phyloP scores from a whole-genome alignment of 2,797 vertebrate genomes.

The Sitta carolinensis region DNA sequence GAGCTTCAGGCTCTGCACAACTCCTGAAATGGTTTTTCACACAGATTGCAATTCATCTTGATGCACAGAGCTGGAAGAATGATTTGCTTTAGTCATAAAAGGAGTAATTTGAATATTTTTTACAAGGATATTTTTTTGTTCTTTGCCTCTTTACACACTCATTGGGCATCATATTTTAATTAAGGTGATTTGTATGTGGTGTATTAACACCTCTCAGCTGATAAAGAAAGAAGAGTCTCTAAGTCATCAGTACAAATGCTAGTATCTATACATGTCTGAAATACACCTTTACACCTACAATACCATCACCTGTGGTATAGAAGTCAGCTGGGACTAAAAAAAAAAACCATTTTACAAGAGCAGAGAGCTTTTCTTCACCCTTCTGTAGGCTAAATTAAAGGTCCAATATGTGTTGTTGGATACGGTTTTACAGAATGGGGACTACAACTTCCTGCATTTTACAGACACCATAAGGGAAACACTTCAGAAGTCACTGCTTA shows the following conservation, averaged over 20 bases:
- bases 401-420: background rate
- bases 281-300: background rate
- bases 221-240: background rate
- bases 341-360: background rate
- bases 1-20: background rate
- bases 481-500: background rate
- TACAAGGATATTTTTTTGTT: background rate
- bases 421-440: background rate
- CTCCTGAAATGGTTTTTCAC: background rate
- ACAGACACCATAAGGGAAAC: background rate
- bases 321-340: background rate
- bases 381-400: background rate
- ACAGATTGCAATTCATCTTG: background rate
- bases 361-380: background rate
- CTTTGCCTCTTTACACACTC: background rate
- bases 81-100: background rate
- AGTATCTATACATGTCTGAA: background rate
- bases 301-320: background rate
- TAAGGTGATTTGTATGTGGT: rapidly evolving
- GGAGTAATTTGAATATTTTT: background rate
- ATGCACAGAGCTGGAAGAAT: background rate
- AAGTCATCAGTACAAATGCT: background rate
- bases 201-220: background rate
- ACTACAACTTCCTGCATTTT: background rate
- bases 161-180: background rate